Evolutionary conservation across 2,113 vertebrate species (phyloP).

Genomic region (Hippocampus abdominalis): DNA sequence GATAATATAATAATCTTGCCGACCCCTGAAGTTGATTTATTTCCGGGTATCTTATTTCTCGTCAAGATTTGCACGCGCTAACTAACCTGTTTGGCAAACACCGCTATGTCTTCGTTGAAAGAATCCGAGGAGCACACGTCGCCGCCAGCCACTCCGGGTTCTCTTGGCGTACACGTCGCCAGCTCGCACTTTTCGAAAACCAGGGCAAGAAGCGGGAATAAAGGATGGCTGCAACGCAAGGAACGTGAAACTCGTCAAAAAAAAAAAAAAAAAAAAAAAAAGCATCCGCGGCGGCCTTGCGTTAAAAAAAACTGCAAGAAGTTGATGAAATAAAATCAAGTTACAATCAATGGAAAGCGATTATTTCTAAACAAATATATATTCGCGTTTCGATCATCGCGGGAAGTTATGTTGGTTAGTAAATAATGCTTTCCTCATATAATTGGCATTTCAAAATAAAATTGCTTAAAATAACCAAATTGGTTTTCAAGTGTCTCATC

Average conservation of each 20-base stretch:
- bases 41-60: neutral
- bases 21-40: neutral
- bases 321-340: neutral
- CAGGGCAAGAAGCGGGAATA: slow-evolving; percentile 93
- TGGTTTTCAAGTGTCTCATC: neutral
- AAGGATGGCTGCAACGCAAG: slow-evolving; percentile 82
- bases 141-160: slow-evolving; percentile 89
- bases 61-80: too few species aligned
- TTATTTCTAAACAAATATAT: too few species aligned
- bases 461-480: neutral
- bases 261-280: neutral
- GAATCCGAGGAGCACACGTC: slow-evolving; percentile 96
- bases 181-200: slow-evolving; percentile 98
- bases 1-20: neutral
- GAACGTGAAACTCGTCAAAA: neutral
- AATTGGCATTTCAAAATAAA: neutral
- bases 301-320: neutral
- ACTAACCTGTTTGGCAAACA: slow-evolving; percentile 90
- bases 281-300: neutral
- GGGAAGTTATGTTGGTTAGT: neutral
- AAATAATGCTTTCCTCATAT: neutral
- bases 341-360: too few species aligned
- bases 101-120: slow-evolving; percentile 95
- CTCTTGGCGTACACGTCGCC: slow-evolving; percentile 93
- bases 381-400: neutral